Conservation (phyloP, 2,888 invertebrate genomes). For the Lasioglossum marginatum region DNA sequence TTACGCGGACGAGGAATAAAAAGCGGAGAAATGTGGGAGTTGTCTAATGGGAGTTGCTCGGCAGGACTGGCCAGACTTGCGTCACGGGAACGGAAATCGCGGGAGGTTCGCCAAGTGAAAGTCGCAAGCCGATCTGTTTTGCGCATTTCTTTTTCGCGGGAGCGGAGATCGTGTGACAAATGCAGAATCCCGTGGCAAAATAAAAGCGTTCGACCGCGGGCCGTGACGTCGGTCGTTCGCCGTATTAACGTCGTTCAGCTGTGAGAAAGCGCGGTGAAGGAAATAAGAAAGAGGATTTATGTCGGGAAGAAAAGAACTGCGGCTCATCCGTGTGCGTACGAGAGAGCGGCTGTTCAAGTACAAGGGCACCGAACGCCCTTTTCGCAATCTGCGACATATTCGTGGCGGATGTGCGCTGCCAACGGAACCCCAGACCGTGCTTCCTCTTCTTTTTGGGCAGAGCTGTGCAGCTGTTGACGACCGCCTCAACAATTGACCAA, state of each 20-base stretch:
- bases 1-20: background rate
- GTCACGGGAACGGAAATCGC: conserved; percentile 63
- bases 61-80: conserved; percentile 46
- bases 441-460: conserved; percentile 21
- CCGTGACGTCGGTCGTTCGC: conserved; percentile 61
- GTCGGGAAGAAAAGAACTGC: conserved; percentile 63
- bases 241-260: conserved; percentile 64
- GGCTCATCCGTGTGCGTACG: conserved; percentile 32
- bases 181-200: conserved; percentile 58
- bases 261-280: conserved; percentile 58
- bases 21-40: background rate
- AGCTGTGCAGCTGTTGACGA: background rate
- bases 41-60: background rate
- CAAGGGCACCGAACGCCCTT: conserved; percentile 62
- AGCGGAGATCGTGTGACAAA: conserved; percentile 68
- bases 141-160: conserved; percentile 31
- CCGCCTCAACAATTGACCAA: background rate
- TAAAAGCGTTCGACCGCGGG: conserved; percentile 60
- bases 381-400: conserved; percentile 58
- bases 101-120: conserved; percentile 58
- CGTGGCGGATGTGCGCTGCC: conserved; percentile 53
- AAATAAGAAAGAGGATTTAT: conserved; percentile 67
- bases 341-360: conserved; percentile 49
- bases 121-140: conserved; percentile 57
- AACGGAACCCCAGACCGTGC: conserved; percentile 7